Base-by-base conservation (phyloP, 1,140 invertebrate species). In the Tetramorium parvispinum region DNA sequence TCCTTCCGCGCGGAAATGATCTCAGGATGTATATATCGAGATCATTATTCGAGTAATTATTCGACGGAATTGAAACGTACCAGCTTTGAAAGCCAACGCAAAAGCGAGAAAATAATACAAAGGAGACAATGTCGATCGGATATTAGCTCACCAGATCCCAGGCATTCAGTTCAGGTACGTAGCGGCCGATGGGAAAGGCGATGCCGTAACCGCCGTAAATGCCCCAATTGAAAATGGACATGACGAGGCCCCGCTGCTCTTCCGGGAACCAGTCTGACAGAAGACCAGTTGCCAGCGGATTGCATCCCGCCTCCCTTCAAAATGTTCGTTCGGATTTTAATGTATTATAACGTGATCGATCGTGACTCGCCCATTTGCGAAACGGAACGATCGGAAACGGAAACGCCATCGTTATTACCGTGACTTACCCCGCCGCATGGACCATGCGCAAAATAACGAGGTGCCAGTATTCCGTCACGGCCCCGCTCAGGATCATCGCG, bases 171-270 rank as follows among this genome's bases (percentile, higher is more conserved):
- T 96, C 95, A 1, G 98, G 98, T 57, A 99, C 96, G 91, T 99
- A 99, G 88, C 98, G 97, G 0, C 98, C 98, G 24, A 99, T 97
- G 0, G 98, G 98, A 93, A 98, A 99, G 11, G 98, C 98, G 65
- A 99, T 97, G 57, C 98, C 98, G 88, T 99, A 99, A 13, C 98
- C 98, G 27, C 98, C 98, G 92, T 99, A 99, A 87, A 99, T 99
- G 49, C 98, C 98, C 98, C 98, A 99, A 94, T 99, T 99, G 95
- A 99, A 99, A 76, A 99, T 97, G 1, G 98, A 98, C 96, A 99
- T 97, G 0, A 98, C 98, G 16, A 98, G 95, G 10, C 97, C 98
- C 86, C 98, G 96, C 87, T 98, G 97, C 76, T 97, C 96, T 93
- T 98, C 97, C 0, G 97, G 96, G 91, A 98, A 98, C 89, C 98